Evolutionary conservation across 1,140 invertebrate genomes (phyloP).

Genomic region (Zophobas atratus): DNA sequence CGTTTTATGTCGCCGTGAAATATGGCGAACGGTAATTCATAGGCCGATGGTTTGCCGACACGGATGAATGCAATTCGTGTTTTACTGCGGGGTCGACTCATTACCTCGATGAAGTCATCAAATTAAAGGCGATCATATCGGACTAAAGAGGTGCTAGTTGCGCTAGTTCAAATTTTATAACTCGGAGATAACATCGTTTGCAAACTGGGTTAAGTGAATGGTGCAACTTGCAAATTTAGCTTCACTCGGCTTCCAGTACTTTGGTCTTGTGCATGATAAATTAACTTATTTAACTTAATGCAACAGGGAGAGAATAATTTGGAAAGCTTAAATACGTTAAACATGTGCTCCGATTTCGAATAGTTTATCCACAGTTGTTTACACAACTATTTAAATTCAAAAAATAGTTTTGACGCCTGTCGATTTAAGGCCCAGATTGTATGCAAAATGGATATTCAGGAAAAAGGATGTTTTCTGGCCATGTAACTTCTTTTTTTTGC

Average conservation of each 20-base stretch:
- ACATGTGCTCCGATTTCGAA: no score
- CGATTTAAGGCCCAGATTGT: no score
- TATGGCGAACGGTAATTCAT: conserved; percentile 36
- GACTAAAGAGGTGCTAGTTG: conserved; percentile 8
- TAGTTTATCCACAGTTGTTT: no score
- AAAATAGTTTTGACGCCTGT: no score
- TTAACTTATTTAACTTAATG: background rate
- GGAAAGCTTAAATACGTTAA: no score
- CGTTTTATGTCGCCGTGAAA: conserved; percentile 34
- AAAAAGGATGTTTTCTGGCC: no score
- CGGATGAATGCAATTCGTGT: conserved; percentile 15
- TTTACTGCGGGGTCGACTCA: conserved; percentile 27
- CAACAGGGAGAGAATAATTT: no score
- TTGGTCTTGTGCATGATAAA: background rate
- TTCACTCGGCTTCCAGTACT: background rate
- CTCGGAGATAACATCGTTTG: conserved; percentile 33
- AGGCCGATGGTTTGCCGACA: conserved; percentile 1
- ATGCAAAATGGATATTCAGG: no score
- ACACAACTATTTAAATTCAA: no score
- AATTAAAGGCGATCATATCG: conserved; percentile 25
- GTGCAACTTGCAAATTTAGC: conserved; percentile 21
- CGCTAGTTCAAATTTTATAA: conserved; percentile 24
- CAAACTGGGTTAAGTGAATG: conserved; percentile 30
- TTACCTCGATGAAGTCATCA: conserved; percentile 29
- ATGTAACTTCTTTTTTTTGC: no score